Evolutionary conservation across 2,113 vertebrate genomes (phyloP), one percentile per base, ranked within the genome.

Genomic region (Syngnathus scovelli): DNA sequence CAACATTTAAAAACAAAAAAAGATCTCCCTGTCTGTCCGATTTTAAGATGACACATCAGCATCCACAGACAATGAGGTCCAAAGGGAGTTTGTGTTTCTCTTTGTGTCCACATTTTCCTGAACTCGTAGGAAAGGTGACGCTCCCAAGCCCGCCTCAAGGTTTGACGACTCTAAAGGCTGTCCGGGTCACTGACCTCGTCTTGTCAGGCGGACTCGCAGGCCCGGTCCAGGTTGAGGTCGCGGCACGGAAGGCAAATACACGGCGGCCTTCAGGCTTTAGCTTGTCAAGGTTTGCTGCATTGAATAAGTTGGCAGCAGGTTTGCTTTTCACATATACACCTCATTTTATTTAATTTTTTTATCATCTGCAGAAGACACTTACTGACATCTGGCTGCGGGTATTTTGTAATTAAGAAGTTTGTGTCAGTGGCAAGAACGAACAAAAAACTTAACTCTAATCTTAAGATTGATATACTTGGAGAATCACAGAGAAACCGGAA

Each of bases 141-240:
- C 27, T 36, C 55, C 55, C 13, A 16, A 58, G 27, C 4, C 23
- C 13, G 60, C 60, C n/a, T 61, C 18, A 61, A 61, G 19, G 38
- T 21, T 61, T n/a, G 60, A 61, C n/a, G 60, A 58, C 27, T 7
- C 6, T 12, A 15, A 16, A 58, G 15, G 2, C 55, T 6, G 27
- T 13, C 55, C 55, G 6, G 60, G 37, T 61, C 60, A 8, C 38
- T 43, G 60, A 61, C 60, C 60, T 23, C 4, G 15, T 15, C 37
- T n/a, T 13, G 60, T 61, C 60, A 61, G 60, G 60, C 21, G 10
- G 60, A 43, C 60, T 41, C 60, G 5, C 27, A 5, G 59, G 59
- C 18, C 37, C 18, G 1, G 59, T 43, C 38, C 38, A 6, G 60
- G 60, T 41, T 12, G 60, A 61, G 60, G n/a, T 43, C 60, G 11